These are phyloP conservation scores for Gallinago undulata DNA, from an alignment of 2,113 vertebrate species.

Conservation along the genomic window DNA sequence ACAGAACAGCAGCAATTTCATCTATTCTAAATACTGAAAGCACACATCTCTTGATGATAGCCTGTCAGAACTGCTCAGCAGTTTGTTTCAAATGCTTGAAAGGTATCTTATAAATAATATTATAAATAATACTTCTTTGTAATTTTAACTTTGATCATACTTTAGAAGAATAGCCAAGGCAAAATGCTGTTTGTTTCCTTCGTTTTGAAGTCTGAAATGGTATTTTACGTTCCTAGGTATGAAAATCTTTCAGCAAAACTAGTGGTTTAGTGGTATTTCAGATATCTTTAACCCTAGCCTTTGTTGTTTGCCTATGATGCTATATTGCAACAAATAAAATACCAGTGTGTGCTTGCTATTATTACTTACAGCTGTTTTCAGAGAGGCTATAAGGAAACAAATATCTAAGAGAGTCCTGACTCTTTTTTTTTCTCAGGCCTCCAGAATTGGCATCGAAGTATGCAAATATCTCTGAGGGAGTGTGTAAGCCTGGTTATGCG, in stretches of 20 bases:
- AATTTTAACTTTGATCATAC: neutral
- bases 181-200: neutral
- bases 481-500: constrained; percentile 91
- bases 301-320: neutral
- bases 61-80: neutral
- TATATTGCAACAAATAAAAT: neutral
- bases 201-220: neutral
- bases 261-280: neutral
- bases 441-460: constrained; percentile 87
- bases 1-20: neutral
- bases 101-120: neutral
- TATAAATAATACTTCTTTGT: neutral
- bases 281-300: neutral
- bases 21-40: neutral
- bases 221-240: neutral
- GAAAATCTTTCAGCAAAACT: neutral
- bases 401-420: constrained; percentile 28
- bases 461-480: constrained; percentile 90
- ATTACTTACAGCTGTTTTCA: neutral
- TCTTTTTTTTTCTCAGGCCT: constrained; percentile 76
- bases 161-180: neutral
- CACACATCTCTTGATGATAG: neutral
- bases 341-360: neutral
- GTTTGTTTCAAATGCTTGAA: constrained; percentile 11
- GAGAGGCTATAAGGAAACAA: neutral